These are phyloP conservation scores for Phylloscopus trochiloides DNA, from an alignment of 2,113 vertebrate species.

Conservation along the genomic window DNA sequence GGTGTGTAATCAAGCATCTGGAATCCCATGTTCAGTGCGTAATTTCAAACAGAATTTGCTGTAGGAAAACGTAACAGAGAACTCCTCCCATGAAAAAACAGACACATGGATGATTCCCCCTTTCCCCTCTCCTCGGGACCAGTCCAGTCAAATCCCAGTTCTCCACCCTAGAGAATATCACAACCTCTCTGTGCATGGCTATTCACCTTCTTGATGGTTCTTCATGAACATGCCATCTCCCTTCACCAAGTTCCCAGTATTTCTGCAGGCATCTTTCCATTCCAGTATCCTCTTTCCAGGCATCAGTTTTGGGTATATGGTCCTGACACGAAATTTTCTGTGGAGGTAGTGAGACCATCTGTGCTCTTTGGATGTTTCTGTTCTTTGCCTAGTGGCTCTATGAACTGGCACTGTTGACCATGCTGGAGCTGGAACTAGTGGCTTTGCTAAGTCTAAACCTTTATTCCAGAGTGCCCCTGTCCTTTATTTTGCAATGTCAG, in stretches of 20 bases:
- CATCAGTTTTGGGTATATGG: neutral
- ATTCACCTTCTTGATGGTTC: neutral
- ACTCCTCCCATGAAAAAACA: neutral
- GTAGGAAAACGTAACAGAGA: neutral
- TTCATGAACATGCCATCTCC: neutral
- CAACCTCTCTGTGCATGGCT: rapidly evolving
- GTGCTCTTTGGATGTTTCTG: neutral
- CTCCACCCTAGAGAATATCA: neutral
- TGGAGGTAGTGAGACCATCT: rapidly evolving
- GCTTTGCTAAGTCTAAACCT: neutral
- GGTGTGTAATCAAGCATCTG: neutral
- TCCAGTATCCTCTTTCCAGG: neutral
- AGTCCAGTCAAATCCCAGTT: neutral
- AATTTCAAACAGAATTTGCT: neutral
- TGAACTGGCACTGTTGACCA: neutral
- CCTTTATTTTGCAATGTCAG: neutral
- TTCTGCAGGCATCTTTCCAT: neutral
- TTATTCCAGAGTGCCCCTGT: neutral
- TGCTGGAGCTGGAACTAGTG: neutral
- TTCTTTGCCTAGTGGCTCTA: neutral
- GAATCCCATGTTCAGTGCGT: neutral
- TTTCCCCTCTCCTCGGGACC: neutral
- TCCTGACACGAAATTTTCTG: neutral
- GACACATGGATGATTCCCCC: rapidly evolving
- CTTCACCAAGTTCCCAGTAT: neutral